Percentiles rank a stretch among this genome's conserved stretches.
These are phyloP conservation scores for Chondrosia reniformis DNA, from an alignment of 37 sponge, comb jelly and placozoan genomes.

Conservation along the genomic window DNA sequence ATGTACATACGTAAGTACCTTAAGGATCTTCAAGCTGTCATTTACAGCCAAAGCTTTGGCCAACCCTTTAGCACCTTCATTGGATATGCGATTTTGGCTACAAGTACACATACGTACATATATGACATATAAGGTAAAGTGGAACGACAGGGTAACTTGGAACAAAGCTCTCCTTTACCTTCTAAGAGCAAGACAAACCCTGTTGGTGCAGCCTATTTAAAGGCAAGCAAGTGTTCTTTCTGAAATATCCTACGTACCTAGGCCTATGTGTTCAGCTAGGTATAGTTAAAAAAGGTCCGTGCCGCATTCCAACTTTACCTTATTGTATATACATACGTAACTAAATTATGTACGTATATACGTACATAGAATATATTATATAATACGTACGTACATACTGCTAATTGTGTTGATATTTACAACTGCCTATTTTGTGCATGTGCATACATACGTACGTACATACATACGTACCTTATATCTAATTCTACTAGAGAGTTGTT, in stretches of 20 bases:
- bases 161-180: too few relatives aligned
- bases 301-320: too few relatives aligned
- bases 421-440: too few relatives aligned
- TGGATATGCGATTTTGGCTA: slow-evolving; percentile 79
- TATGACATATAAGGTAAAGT: background rate
- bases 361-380: background rate
- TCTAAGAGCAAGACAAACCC: too few relatives aligned
- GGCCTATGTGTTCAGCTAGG: too few relatives aligned
- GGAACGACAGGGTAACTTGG: too few relatives aligned
- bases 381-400: background rate
- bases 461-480: slow-evolving; percentile 64
- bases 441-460: background rate
- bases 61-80: slow-evolving; percentile 58
- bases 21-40: slow-evolving; percentile 68
- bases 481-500: slow-evolving; percentile 80
- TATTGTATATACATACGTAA: background rate
- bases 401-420: too few relatives aligned
- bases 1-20: slow-evolving; percentile 34
- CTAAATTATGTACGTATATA: background rate
- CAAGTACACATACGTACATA: background rate
- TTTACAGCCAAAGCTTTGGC: slow-evolving; percentile 65
- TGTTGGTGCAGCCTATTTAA: too few relatives aligned
- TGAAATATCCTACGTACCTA: too few relatives aligned
- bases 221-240: too few relatives aligned
- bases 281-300: too few relatives aligned